These are phyloP conservation scores for Itoplectis maculator DNA, from an alignment of 2,888 invertebrate species.

Conservation along the genomic window DNA sequence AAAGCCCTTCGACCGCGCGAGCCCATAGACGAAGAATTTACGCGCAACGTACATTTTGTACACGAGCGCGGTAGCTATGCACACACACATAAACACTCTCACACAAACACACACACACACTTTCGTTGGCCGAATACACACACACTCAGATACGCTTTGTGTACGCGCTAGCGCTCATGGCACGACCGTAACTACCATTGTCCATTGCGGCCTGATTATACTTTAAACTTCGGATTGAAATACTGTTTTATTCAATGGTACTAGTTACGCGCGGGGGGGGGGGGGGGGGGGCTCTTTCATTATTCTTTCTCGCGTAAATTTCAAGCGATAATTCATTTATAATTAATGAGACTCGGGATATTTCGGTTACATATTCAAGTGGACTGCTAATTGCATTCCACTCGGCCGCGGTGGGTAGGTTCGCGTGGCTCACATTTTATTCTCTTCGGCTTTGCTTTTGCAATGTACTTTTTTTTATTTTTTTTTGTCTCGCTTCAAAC, in stretches of 20 bases:
- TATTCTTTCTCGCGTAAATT: background rate
- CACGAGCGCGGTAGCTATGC: constrained; percentile 6
- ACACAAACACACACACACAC: no score
- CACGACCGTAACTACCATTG: background rate
- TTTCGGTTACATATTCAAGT: background rate
- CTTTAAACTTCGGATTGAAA: constrained; percentile 13
- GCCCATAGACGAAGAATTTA: constrained; percentile 71
- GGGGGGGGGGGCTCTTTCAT: constrained; percentile 8
- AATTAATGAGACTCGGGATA: background rate
- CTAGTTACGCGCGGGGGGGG: background rate
- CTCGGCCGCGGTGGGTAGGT: background rate
- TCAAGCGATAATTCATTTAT: constrained; percentile 1
- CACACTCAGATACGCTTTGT: no score
- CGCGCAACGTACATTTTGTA: constrained; percentile 48
- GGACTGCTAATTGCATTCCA: background rate
- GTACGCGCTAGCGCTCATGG: no score
- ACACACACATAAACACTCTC: no score
- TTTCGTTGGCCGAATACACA: no score
- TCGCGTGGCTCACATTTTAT: background rate
- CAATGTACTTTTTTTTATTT: background rate
- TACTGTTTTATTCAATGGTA: constrained; percentile 9
- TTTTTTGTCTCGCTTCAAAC: background rate
- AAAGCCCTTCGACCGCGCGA: constrained; percentile 23
- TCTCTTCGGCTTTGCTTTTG: background rate
- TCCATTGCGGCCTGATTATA: constrained; percentile 4